phyloP scores from a whole-genome alignment of 2,113 vertebrate genomes.

The Corythoichthys intestinalis region DNA sequence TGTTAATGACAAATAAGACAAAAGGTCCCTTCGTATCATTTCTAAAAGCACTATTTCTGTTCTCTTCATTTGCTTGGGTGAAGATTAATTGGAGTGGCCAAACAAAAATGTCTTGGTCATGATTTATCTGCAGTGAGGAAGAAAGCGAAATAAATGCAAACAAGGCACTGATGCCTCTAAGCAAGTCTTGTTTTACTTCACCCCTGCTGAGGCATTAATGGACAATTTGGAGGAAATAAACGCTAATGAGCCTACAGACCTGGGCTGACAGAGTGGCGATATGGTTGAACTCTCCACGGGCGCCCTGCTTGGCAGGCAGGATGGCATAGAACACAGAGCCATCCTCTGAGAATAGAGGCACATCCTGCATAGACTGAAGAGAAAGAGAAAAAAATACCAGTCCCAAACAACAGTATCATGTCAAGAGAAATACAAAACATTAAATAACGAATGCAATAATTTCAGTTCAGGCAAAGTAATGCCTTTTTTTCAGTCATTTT shows the following conservation, averaged over 20 bases:
- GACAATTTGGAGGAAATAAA: not conserved
- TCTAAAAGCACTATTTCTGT: not conserved
- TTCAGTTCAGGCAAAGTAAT: not conserved
- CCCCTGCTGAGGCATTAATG: conserved; percentile 8
- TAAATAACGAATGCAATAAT: not conserved
- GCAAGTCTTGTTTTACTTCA: conserved; percentile 10
- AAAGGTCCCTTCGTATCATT: not conserved
- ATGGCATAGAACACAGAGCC: conserved; percentile 71
- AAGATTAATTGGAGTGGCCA: not conserved
- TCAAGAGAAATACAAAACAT: not conserved
- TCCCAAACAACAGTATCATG: not conserved
- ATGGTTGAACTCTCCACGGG: conserved; percentile 77
- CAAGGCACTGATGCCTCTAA: conserved; percentile 9
- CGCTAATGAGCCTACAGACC: conserved; percentile 51
- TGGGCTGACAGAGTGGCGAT: conserved; percentile 70
- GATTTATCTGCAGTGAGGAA: not conserved
- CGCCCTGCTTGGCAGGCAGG: conserved; percentile 76
- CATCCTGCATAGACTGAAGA: conserved; percentile 59
- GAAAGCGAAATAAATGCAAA: not conserved
- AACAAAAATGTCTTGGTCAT: conserved; percentile 1
- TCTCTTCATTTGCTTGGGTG: not conserved
- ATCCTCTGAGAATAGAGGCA: conserved; percentile 71
- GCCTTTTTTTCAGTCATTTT: not conserved
- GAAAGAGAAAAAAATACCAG: not conserved
- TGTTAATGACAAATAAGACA: not conserved